Evolutionary conservation across 35 echinoderm and acorn worm genomes (phyloP), one percentile per base, ranked within the genome.

Genomic region (Patiria miniata): DNA sequence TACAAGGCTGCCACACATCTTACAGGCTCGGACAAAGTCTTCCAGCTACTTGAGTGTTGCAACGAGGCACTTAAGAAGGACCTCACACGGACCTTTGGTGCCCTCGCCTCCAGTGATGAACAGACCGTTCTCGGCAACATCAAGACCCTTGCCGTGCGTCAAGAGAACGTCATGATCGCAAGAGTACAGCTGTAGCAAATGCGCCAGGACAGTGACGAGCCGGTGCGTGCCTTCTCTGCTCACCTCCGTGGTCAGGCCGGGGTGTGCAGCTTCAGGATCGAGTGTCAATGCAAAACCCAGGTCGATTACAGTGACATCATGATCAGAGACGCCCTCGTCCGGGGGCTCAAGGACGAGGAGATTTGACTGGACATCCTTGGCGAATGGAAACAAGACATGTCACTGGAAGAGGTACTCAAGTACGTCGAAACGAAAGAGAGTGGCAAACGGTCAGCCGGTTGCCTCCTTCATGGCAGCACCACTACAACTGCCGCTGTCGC

Each of bases 161-260:
- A 79, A 40, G 77, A 87, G 32, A 87, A 87, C 30, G 44, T 80
- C 21, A 82, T 87, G 85, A n/a, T n/a, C n/a, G 79, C 90, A 28
- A 51, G 84, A 18, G 77, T 87, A 3, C 32, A 68, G 12, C 61
- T 87, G 23, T 61, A 39, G 10, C 61, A 91, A 15, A 91, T 91
- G 90, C 83, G 77, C 30, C 83, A 91, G 53, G 90, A 83, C 52
- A 14, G 81, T 10, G 77, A 91, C 22, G 83, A 87, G 76, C 83
- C 90, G 18, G 55, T 91, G 40, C 68, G 54, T 28, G 47, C 68
- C 12, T 91, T 91, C 52, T 34, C 56, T 57, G 90, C 83, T n/a
- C 90, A 73, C 83, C 79, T 61, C 77, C 58, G 65, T 17, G 90
- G 90, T 6, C 84, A 87, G 53, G 84, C 90, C 1, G 44, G 81